phyloP scores from a whole-genome alignment of 2,797 vertebrate genomes.

The Myotis myotis region DNA sequence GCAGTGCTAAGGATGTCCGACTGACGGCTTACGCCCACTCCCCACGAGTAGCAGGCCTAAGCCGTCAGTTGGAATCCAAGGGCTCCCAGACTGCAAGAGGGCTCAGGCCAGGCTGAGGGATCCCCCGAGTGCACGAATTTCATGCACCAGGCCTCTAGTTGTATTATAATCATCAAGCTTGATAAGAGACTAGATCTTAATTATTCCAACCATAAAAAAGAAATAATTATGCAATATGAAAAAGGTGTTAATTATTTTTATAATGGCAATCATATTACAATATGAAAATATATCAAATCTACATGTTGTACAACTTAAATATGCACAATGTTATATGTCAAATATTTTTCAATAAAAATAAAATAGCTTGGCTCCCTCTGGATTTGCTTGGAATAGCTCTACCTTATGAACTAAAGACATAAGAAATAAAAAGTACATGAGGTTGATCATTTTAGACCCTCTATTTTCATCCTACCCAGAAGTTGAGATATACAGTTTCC shows the following conservation, averaged over 20 bases:
- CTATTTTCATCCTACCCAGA: neutral
- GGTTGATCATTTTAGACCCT: neutral
- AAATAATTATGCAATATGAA: neutral
- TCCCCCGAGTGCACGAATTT: too few species aligned
- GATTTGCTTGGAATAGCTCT: neutral
- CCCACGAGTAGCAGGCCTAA: too few species aligned
- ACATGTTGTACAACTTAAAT: neutral
- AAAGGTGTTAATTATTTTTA: neutral
- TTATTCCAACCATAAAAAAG: neutral
- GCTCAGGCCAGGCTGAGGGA: too few species aligned
- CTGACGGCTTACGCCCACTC: too few species aligned
- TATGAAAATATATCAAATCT: neutral
- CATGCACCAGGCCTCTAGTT: neutral
- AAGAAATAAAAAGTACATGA: neutral
- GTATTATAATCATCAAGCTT: neutral
- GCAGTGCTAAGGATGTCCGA: too few species aligned
- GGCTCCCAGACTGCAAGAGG: too few species aligned
- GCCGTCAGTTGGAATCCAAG: too few species aligned
- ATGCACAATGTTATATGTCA: neutral
- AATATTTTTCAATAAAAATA: neutral
- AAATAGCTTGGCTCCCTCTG: neutral
- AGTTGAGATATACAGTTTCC: neutral
- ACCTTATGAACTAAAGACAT: neutral
- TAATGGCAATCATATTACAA: neutral
- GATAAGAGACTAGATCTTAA: neutral